phyloP scores from a whole-genome alignment of 2,888 invertebrate species.

The Laspeyria flexula region DNA sequence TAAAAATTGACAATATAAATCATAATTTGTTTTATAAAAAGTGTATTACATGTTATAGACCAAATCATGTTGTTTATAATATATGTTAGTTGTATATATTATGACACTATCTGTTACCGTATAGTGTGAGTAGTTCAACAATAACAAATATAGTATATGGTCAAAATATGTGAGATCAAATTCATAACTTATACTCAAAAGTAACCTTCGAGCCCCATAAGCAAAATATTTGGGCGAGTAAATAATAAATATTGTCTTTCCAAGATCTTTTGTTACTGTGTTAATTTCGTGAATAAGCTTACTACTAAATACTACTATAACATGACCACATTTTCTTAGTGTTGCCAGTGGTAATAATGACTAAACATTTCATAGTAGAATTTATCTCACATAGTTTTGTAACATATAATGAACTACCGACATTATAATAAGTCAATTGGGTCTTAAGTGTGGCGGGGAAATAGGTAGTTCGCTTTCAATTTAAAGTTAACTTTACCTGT shows the following conservation, averaged over 20 bases:
- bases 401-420: not conserved
- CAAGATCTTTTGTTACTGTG: too few relatives aligned
- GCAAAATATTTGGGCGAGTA: too few relatives aligned
- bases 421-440: not conserved
- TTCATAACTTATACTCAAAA: not conserved
- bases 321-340: not conserved
- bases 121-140: slow-evolving; percentile 1
- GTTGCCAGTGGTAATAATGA: not conserved
- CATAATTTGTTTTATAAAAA: slow-evolving; percentile 1
- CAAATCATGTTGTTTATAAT: not conserved
- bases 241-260: too few relatives aligned
- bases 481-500: not conserved
- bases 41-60: not conserved
- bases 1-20: slow-evolving; percentile 31
- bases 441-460: not conserved
- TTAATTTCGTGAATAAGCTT: too few relatives aligned
- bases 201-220: too few relatives aligned
- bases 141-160: not conserved
- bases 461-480: not conserved
- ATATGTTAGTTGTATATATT: not conserved
- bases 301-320: not conserved
- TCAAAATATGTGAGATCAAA: not conserved
- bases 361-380: not conserved
- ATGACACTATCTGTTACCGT: not conserved
- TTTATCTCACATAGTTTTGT: not conserved